Evolutionary conservation across 2,113 vertebrate genomes (phyloP).

Genomic region (Pollimyrus isidori): DNA sequence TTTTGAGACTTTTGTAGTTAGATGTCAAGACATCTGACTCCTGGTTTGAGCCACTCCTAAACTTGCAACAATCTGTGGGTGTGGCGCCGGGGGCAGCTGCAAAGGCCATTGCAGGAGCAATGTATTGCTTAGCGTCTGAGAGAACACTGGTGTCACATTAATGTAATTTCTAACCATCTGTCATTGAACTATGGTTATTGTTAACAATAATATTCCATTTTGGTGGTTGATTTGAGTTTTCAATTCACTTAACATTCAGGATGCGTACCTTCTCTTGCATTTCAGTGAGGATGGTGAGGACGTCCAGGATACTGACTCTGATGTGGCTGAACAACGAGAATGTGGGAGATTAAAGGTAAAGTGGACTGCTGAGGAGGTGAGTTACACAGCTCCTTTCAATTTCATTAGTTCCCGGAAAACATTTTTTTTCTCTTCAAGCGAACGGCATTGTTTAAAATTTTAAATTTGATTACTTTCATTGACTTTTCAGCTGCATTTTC

Average conservation of each 20-base stretch:
- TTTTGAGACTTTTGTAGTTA: not conserved
- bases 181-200: not conserved
- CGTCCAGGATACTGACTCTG: constrained; percentile 61
- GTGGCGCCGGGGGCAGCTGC: not conserved
- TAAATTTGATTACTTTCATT: not conserved
- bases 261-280: not conserved
- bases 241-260: not conserved
- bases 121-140: not conserved
- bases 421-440: not conserved
- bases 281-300: constrained; percentile 66
- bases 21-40: not conserved
- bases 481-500: not conserved
- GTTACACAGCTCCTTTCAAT: constrained; percentile 14
- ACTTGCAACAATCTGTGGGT: not conserved
- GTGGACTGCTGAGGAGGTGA: constrained; percentile 80
- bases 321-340: constrained; percentile 63
- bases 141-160: not conserved
- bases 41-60: not conserved
- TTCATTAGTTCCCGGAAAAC: not conserved
- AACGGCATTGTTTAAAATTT: not conserved
- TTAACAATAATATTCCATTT: not conserved
- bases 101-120: not conserved
- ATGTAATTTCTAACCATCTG: not conserved
- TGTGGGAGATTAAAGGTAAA: constrained; percentile 59
- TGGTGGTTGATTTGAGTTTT: not conserved